Evolutionary conservation across 2,888 invertebrate genomes (phyloP), one percentile per base, ranked within the genome.

Genomic region (Monopis laevigella): DNA sequence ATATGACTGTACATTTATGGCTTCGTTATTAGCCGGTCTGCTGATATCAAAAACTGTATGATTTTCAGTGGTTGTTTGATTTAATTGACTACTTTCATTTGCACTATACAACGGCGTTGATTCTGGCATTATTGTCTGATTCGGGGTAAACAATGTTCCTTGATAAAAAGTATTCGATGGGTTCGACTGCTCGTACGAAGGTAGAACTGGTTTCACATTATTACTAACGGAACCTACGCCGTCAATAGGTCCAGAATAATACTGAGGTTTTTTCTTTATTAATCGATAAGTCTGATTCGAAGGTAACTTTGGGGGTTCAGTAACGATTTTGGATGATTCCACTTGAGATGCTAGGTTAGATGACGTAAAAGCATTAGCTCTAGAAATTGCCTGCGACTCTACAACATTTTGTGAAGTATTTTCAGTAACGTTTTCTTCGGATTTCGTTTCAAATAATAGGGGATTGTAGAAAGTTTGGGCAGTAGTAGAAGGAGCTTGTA

Each of bases 161-260:
- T 64, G 62, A 44, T 66, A 70, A n/a, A n/a, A n/a, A n/a, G n/a
- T n/a, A n/a, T n/a, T n/a, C 40, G 55, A 47, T 38, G 46, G 50
- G 6, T 59, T 47, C 4, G 30, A 16, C 4, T 32, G 16, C 7
- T 32, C 32, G 10, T 3, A 32, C 8, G 63, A 50, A 29, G 62
- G 54, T 41, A 77, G 50, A 7, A 62, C 47, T 21, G 77, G 74
- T 49, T 70, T 75, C 0, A 68, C 48, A 50, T 67, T 70, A 48
- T 72, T 77, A 44, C 69, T 74, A 26, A 75, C 70, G 49, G 59
- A 54, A 28, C 74, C 75, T 14, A 75, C 49, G 2, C 75, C 75
- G 54, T 69, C 74, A 12, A 82, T 78, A 2, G 82, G 80, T 2
- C 82, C 82, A 0, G 81, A 65, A 48, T 82, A 82, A 51, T 81